phyloP scores from a whole-genome alignment of 2,797 vertebrate species.

The Muraenolepis orangiensis region DNA sequence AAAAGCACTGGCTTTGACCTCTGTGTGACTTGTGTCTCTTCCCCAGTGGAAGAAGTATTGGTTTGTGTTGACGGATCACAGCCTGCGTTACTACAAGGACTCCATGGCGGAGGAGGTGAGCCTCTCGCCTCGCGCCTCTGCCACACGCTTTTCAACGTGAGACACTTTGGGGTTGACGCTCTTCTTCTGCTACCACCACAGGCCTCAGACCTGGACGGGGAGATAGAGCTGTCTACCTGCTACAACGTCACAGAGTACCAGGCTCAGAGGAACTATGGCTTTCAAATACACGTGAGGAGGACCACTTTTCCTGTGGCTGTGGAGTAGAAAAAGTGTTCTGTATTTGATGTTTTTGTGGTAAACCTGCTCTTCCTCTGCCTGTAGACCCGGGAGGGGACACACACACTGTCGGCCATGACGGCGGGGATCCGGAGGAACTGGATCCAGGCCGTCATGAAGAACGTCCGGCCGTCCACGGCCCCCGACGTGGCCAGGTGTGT shows the following conservation, averaged over 20 bases:
- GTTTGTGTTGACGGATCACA: constrained; percentile 83
- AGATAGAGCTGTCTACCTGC: constrained; percentile 78
- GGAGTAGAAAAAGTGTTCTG: background rate
- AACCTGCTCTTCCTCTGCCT: background rate
- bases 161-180: background rate
- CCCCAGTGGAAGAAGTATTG: constrained; percentile 82
- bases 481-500: constrained; percentile 79
- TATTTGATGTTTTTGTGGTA: background rate
- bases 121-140: too few relatives aligned
- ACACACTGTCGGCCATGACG: constrained; percentile 82
- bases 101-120: constrained; percentile 81
- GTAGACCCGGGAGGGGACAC: constrained; percentile 76
- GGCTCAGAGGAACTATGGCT: constrained; percentile 82
- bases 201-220: constrained; percentile 80
- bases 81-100: constrained; percentile 81
- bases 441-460: constrained; percentile 84
- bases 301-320: background rate
- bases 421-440: constrained; percentile 82
- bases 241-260: constrained; percentile 79
- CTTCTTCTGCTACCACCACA: constrained; percentile 35
- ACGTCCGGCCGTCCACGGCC: constrained; percentile 77
- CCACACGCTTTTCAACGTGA: background rate
- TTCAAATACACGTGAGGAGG: constrained; percentile 79
- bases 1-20: background rate
- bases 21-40: constrained; percentile 6